Base-by-base conservation (phyloP, 2,113 vertebrate species). In the Epinephelus cyanopodus region DNA sequence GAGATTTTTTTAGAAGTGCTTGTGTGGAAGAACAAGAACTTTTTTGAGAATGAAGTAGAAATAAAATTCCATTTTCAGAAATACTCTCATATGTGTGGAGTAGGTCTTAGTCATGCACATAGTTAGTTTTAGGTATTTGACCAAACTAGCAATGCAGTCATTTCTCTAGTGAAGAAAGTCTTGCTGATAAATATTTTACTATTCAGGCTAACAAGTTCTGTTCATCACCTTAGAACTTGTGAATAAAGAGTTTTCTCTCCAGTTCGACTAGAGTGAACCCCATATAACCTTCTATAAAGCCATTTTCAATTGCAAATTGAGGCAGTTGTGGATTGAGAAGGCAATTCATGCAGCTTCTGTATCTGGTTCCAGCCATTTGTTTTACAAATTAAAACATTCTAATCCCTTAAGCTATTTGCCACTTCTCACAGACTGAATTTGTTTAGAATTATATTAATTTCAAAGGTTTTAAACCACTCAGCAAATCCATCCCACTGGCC, bases 331-430 rank as follows among this genome's bases (percentile, higher is more conserved):
- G 88, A 81, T 79, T 74, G 79, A 87, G 70, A 89, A 76, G 81
- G 68, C 78, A 72, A 77, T 78, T 53, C 58, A 74, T 37, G 64
- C 76, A 83, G 53, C 71, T 64, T 70, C 83, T 66, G 58, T 77
- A 71, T 86, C 75, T 85, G 63, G 85, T 86, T 86, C 78, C 85
- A 84, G 81, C 61, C 80, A 77, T 86, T 93, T 90, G 82, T 93
- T 88, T 91, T 86, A 88, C 87, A 89, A 92, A 91, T 91, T 91
- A 93, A 93, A 92, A 87, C 48, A 61, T 72, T 87, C 75, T 91
- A 92, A 92, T 92, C 89, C 90, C 88, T 89, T 89, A 79, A 91
- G 86, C 85, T 80, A 84, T 90, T 92, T 85, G 80, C 81, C 85
- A 79, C 85, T 89, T 90, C 84, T 82, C 78, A 83, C 86, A 82